phyloP scores from a whole-genome alignment of 53 echinoderm and acorn worm species.

The Stichopus horrens region DNA sequence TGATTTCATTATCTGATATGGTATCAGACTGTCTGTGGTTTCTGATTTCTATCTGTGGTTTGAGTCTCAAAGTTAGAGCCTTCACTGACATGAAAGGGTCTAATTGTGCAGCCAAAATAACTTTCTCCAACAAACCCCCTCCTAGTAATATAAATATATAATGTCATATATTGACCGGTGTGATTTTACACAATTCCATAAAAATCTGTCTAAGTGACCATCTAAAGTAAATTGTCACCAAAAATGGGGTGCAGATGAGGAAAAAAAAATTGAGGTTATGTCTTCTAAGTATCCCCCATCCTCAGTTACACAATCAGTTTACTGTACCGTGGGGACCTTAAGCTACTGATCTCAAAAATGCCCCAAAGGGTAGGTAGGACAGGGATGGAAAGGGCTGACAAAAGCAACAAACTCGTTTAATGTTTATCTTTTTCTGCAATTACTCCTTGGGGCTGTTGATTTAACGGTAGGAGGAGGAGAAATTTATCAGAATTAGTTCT shows the following conservation, averaged over 20 bases:
- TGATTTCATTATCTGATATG: not conserved
- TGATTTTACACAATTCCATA: not conserved
- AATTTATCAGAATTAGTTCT: constrained; percentile 9
- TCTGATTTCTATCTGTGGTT: not conserved
- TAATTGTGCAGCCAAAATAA: not conserved
- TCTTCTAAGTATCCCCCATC: not conserved
- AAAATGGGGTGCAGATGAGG: not conserved
- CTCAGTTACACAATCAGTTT: constrained; percentile 14
- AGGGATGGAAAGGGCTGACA: not conserved
- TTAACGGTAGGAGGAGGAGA: constrained; percentile 11
- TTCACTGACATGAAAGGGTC: not conserved
- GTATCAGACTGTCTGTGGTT: not conserved
- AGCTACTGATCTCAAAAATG: not conserved
- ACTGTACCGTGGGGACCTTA: not conserved
- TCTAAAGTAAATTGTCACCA: not conserved
- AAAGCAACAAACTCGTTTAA: not conserved
- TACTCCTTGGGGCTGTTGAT: constrained; percentile 4
- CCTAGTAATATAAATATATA: too few species aligned
- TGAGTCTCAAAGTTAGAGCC: not conserved
- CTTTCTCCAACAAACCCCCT: not conserved
- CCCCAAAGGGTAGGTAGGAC: not conserved
- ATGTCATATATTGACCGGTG: not conserved
- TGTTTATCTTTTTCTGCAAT: not conserved
- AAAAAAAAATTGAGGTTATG: not conserved
- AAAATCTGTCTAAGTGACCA: not conserved